Evolutionary conservation across 2,888 invertebrate genomes (phyloP), one percentile per base, ranked within the genome.

Genomic region (Zygaena filipendulae): DNA sequence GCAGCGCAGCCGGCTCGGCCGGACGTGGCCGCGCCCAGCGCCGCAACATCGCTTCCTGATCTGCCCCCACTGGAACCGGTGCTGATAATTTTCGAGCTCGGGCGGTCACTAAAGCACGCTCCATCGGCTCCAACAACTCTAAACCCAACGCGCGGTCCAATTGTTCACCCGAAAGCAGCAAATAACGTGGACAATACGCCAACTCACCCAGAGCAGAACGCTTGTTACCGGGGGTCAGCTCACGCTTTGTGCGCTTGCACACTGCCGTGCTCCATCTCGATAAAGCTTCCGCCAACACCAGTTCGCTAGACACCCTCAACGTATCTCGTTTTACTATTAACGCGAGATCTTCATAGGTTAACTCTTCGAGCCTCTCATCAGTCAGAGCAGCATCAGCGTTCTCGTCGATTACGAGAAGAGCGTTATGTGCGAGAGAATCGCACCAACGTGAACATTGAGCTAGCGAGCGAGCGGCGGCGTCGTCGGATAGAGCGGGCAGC

Each of bases 241-340:
- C 77, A 11, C 71, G 59, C 32, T 75, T 74, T 5, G 58, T 60
- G 13, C 75, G 62, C 37, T 74, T 77, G 43, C 81, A 81, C 8
- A 59, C 64, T 3, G 79, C 72, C 2, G 71, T 72, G 13, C 64
- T 61, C 81, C 72, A 83, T 13, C 71, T 77, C 23, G 85, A 83
- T 32, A 90, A 58, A 6, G 88, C 87, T 29, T 81, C 72, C 32
- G 85, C 87, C 14, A 88, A 60, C 6, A 82, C 52, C 7, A 82
- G 57, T 55, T 91, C 90, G 36, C 75, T 84, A 1, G 82, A 70
- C 4, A 91, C 81, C 34, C 84, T 75, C 23, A 93, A 60, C 3
- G 86, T 86, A 40, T 90, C 87, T 4, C 91, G 81, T 27, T 77
- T 77, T 1, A 88, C 81, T 27, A 92, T 84, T 18, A 83, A 74